Base-by-base conservation (phyloP, 2,113 vertebrate genomes). In the Blennius ocellaris region DNA sequence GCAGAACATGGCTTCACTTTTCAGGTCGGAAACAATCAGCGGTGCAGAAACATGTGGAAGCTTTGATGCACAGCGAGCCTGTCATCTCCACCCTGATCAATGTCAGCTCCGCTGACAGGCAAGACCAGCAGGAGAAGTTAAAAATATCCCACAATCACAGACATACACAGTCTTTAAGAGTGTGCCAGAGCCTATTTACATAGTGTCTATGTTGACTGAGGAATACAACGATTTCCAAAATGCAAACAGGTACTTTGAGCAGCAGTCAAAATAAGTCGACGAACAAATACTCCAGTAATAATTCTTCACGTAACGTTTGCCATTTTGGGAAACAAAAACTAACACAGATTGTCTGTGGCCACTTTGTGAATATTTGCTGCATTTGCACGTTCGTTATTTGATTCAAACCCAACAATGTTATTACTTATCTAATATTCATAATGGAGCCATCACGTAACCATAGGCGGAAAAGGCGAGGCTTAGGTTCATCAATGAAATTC, bases 91-190 rank as follows among this genome's bases (percentile, higher is more conserved):
- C 80, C 75, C 59, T 50, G 69, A 90, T 87, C 85, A 67, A 70
- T 77, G 90, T 87, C 86, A 80, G 77, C 62, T 59, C 58, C 68
- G 63, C 76, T 81, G 88, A 86, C 87, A 84, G 76, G 68, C 76
- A 63, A 79, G 77, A 83, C 60, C 30, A 87, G 62, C 73, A 69
- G 47, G 60, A 73, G 21, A 44, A 61, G 80, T 75, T 88, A 87
- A 89, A 89, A 83, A 91, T 88, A 85, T 6, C 72, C 48, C 80
- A 15, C 63, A 60, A 7, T 36, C 73, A 55, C 52, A 69, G 21
- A 63, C 61, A 56, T 59, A 54, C 14, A 62, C 12, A 43, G 11
- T 45, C 61, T 55, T 67, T 64, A 80, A 80, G 38, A 63, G 64
- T 8, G 57, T 73, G 69, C 72, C 12, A 14, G 37, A 72, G 67